Conservation (phyloP, 2,888 invertebrate species). For the Caenorhabditis sinica region DNA sequence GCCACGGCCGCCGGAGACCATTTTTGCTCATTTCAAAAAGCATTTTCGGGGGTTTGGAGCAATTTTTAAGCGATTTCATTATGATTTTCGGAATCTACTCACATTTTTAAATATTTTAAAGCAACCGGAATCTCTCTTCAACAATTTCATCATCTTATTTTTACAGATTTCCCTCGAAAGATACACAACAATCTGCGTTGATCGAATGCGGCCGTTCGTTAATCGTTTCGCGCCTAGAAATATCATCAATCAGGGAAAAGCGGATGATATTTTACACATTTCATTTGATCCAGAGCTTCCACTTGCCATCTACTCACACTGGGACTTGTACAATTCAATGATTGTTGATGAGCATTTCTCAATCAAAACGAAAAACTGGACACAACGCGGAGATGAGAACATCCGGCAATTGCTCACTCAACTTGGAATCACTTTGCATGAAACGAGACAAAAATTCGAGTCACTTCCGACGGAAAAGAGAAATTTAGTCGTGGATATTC, state of each 20-base stretch:
- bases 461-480: conserved; percentile 74
- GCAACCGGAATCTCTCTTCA: too few relatives aligned
- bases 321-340: conserved; percentile 80
- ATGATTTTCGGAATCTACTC: too few relatives aligned
- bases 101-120: too few relatives aligned
- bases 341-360: conserved; percentile 77
- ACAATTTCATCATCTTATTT: too few relatives aligned
- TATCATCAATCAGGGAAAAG: conserved; percentile 71
- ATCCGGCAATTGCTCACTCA: conserved; percentile 74
- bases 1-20: too few relatives aligned
- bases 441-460: conserved; percentile 77
- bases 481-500: conserved; percentile 72
- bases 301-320: conserved; percentile 79
- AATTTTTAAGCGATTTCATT: too few relatives aligned
- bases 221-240: conserved; percentile 67
- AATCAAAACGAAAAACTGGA: conserved; percentile 80
- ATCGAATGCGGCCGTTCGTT: conserved; percentile 76
- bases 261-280: conserved; percentile 76
- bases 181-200: conserved; percentile 76
- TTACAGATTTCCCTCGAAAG: conserved; percentile 75
- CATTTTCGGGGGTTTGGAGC: too few relatives aligned
- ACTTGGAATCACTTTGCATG: conserved; percentile 77
- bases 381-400: conserved; percentile 77
- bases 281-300: conserved; percentile 79
- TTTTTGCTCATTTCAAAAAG: too few relatives aligned